Percentiles rank a stretch among this genome's conserved stretches.
phyloP scores from a whole-genome alignment of 2,113 vertebrate species.

The Bos javanicus region DNA sequence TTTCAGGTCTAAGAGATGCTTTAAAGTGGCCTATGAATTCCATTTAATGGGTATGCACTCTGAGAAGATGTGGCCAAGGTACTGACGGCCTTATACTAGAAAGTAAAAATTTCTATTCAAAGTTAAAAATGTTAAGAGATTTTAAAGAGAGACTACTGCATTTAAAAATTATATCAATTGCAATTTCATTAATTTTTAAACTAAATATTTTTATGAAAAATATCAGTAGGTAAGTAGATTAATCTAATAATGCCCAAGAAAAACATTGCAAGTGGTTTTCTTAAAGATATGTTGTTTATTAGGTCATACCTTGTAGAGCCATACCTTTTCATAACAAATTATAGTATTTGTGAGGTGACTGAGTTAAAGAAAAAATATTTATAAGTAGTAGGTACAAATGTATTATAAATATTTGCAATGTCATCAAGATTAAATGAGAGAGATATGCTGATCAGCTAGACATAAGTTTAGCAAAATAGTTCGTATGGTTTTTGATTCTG shows the following conservation, averaged over 20 bases:
- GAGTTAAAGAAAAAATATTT: constrained; percentile 6
- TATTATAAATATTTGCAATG: constrained; percentile 24
- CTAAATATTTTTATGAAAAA: background rate
- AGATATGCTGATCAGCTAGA: background rate
- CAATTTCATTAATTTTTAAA: background rate
- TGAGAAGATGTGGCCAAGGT: background rate
- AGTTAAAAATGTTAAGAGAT: background rate
- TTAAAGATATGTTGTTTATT: background rate
- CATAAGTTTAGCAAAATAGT: background rate
- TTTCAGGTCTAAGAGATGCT: background rate
- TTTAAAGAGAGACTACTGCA: background rate
- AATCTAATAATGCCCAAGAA: background rate
- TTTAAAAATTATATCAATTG: background rate
- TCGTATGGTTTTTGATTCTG: background rate
- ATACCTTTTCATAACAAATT: background rate
- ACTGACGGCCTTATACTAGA: background rate
- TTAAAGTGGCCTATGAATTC: background rate
- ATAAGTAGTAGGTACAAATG: background rate
- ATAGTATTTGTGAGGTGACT: background rate
- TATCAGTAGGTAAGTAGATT: background rate
- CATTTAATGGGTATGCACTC: background rate
- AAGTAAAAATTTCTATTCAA: background rate
- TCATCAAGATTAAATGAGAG: background rate
- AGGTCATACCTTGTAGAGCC: background rate
- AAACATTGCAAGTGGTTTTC: background rate